Evolutionary conservation across 2,888 invertebrate genomes (phyloP).

Genomic region (Esperia sulphurella): DNA sequence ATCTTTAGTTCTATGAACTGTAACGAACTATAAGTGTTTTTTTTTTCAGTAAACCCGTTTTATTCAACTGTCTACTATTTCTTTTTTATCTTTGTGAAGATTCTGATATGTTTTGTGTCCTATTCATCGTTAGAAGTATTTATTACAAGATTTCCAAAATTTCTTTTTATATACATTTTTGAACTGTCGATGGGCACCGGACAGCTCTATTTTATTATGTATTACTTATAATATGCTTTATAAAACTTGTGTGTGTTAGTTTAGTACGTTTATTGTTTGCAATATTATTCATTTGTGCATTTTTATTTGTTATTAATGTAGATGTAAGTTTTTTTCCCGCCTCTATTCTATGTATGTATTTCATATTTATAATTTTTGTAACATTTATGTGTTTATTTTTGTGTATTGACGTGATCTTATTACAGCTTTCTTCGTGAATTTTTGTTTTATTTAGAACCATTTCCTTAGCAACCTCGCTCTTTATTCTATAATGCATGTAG

Average conservation of each 20-base stretch:
- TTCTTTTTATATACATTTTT: background rate
- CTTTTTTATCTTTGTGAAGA: background rate
- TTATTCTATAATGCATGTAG: background rate
- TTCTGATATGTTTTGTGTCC: background rate
- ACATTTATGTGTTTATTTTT: too few relatives aligned
- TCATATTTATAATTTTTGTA: too few relatives aligned
- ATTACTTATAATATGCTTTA: background rate
- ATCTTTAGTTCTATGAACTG: constrained; percentile 36
- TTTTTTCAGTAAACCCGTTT: background rate
- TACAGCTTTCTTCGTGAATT: background rate
- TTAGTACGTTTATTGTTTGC: background rate
- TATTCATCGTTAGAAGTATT: background rate
- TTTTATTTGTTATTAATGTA: background rate
- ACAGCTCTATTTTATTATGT: background rate
- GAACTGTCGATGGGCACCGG: background rate
- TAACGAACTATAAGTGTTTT: constrained; percentile 56
- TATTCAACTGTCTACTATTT: background rate
- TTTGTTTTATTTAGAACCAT: too few relatives aligned
- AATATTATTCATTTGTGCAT: background rate
- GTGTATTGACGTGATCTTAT: too few relatives aligned
- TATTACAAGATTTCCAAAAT: background rate
- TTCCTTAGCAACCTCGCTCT: background rate
- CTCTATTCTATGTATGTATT: constrained; percentile 1
- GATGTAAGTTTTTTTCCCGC: too few relatives aligned
- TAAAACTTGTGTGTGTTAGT: background rate